Evolutionary conservation across 2,888 invertebrate genomes (phyloP).

Genomic region (Clepsis dumicolana): DNA sequence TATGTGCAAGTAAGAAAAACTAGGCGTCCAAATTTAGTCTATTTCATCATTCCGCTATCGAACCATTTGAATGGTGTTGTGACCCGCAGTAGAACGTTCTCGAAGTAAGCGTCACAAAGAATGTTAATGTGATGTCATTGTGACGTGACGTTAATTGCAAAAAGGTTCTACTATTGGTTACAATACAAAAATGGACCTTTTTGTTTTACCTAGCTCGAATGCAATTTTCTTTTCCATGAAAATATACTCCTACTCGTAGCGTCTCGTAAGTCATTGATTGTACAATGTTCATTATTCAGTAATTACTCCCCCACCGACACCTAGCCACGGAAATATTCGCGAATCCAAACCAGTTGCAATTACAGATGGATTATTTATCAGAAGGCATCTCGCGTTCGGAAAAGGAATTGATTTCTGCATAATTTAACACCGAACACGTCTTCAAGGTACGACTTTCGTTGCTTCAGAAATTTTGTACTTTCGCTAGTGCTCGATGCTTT

Average conservation of each 20-base stretch:
- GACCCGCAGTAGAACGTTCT: too few species aligned
- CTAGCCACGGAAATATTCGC: slow-evolving; percentile 48
- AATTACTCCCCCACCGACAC: slow-evolving; percentile 13
- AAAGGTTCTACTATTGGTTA: too few species aligned
- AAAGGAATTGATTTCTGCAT: slow-evolving; percentile 86
- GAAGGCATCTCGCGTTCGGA: slow-evolving; percentile 69
- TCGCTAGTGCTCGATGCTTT: slow-evolving; percentile 53
- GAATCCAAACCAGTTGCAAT: slow-evolving; percentile 71
- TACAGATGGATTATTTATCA: slow-evolving; percentile 83
- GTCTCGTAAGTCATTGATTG: background rate
- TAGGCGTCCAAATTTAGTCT: too few species aligned
- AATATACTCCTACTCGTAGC: too few species aligned
- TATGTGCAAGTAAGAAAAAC: background rate
- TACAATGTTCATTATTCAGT: slow-evolving; percentile 26
- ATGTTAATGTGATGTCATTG: too few species aligned
- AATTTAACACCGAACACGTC: slow-evolving; percentile 83
- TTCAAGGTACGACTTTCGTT: slow-evolving; percentile 72
- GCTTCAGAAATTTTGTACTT: slow-evolving; percentile 63
- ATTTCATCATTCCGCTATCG: too few species aligned
- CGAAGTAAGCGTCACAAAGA: too few species aligned
- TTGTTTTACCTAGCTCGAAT: background rate
- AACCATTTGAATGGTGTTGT: too few species aligned
- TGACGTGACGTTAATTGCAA: too few species aligned
- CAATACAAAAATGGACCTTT: background rate
- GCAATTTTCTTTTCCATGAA: background rate